Evolutionary conservation across 2,888 invertebrate species (phyloP).

Genomic region (Zaprionus obscuricornis): DNA sequence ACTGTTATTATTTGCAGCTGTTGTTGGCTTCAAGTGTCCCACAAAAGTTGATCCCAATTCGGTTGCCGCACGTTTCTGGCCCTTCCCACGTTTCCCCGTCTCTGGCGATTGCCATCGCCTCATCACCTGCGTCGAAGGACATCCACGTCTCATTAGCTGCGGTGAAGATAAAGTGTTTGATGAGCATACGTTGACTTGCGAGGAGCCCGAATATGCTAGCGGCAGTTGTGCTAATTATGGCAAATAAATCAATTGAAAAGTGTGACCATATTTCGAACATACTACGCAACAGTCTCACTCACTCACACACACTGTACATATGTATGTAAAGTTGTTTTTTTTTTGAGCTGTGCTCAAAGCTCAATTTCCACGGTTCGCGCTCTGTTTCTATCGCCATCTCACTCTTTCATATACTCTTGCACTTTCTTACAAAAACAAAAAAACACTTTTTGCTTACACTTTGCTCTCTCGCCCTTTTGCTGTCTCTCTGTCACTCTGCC

Average conservation of each 20-base stretch:
- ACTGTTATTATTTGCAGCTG: slow-evolving; percentile 88
- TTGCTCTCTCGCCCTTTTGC: neutral
- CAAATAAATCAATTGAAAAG: slow-evolving; percentile 55
- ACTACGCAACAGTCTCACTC: neutral
- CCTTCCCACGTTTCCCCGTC: slow-evolving; percentile 95
- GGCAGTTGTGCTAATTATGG: slow-evolving; percentile 79
- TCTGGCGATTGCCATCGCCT: slow-evolving; percentile 93
- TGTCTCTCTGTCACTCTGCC: slow-evolving; percentile 9
- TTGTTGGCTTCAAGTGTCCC: slow-evolving; percentile 96
- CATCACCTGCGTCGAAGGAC: slow-evolving; percentile 95
- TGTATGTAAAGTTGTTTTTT: slow-evolving; percentile 53
- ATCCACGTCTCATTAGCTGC: slow-evolving; percentile 93
- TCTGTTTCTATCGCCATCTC: slow-evolving; percentile 1
- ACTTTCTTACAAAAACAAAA: no score
- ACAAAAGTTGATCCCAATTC: slow-evolving; percentile 91
- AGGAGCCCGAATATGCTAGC: slow-evolving; percentile 85
- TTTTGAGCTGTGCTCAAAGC: slow-evolving; percentile 40
- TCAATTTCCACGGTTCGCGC: slow-evolving; percentile 7
- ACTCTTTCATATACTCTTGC: neutral
- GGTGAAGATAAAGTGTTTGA: slow-evolving; percentile 95
- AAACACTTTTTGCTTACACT: no score
- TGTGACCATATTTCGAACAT: slow-evolving; percentile 2
- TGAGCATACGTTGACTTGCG: slow-evolving; percentile 91
- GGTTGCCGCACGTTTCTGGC: slow-evolving; percentile 94
- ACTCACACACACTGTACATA: slow-evolving; percentile 52